Percentiles rank a stretch among this genome's conserved stretches.
Evolutionary conservation across 2,113 vertebrate species (phyloP).

Genomic region (Osmerus eperlanus): DNA sequence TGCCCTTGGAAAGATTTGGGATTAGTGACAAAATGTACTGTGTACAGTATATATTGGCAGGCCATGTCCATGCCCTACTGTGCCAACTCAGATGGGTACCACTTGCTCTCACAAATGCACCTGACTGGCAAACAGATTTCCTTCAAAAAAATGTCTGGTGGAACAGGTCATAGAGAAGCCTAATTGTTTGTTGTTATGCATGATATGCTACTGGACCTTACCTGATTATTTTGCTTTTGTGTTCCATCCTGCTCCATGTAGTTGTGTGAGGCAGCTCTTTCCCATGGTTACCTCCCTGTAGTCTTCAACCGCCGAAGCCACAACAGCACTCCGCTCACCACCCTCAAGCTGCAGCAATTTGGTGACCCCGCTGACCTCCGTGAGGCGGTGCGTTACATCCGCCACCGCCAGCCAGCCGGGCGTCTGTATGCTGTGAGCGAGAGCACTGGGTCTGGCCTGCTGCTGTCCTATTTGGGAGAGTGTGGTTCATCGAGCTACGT

Average conservation of each 20-base stretch:
- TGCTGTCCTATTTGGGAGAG: conserved; percentile 80
- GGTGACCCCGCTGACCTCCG: conserved; percentile 78
- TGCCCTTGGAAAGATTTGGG: too few relatives aligned
- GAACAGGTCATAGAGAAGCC: too few relatives aligned
- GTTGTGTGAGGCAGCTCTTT: conserved; percentile 75
- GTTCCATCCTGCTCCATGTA: conserved; percentile 33
- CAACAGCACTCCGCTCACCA: conserved; percentile 80
- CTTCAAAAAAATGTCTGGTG: too few relatives aligned
- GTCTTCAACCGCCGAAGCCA: conserved; percentile 85
- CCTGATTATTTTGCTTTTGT: not conserved
- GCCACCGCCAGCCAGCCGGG: conserved; percentile 72
- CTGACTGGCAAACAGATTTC: too few relatives aligned
- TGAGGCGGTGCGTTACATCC: conserved; percentile 78
- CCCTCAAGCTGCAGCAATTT: conserved; percentile 79
- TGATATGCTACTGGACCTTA: too few relatives aligned
- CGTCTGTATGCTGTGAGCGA: conserved; percentile 77
- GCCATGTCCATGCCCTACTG: too few relatives aligned
- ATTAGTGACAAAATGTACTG: too few relatives aligned
- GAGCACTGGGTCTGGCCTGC: conserved; percentile 78
- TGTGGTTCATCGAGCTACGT: conserved; percentile 81
- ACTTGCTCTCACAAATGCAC: too few relatives aligned
- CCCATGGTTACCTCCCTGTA: conserved; percentile 76
- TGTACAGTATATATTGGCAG: too few relatives aligned
- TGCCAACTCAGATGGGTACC: too few relatives aligned
- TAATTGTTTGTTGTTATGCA: too few relatives aligned